Evolutionary conservation across 92 coral and sea anemone species (phyloP).

Genomic region (Phenganax marumi): DNA sequence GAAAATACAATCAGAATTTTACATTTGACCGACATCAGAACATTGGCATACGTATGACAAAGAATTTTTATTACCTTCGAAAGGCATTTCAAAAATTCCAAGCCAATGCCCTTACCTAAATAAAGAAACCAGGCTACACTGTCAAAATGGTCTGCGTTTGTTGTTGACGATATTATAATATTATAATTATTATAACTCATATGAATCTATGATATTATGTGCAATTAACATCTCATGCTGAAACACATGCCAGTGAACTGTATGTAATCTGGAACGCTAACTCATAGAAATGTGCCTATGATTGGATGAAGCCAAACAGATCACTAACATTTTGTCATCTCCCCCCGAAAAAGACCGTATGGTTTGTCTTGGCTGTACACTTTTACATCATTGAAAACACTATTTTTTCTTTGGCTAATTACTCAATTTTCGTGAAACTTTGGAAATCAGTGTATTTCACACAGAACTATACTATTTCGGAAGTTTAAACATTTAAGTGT

Average conservation of each 20-base stretch:
- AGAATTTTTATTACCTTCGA: conserved; percentile 23
- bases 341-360: too few species aligned
- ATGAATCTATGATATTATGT: background rate
- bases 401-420: too few species aligned
- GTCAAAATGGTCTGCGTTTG: background rate
- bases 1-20: background rate
- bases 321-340: too few species aligned
- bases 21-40: too few species aligned
- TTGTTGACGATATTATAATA: background rate
- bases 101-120: conserved; percentile 31
- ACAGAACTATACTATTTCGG: too few species aligned
- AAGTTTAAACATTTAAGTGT: too few species aligned
- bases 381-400: background rate
- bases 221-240: background rate
- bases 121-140: background rate
- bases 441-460: too few species aligned
- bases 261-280: too few species aligned
- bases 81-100: conserved; percentile 21
- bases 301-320: too few species aligned
- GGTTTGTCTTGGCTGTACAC: background rate
- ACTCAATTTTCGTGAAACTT: too few species aligned
- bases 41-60: background rate
- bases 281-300: too few species aligned
- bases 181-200: background rate
- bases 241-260: too few species aligned